phyloP scores from a whole-genome alignment of 2,113 vertebrate genomes.

The Dasyornis broadbenti region DNA sequence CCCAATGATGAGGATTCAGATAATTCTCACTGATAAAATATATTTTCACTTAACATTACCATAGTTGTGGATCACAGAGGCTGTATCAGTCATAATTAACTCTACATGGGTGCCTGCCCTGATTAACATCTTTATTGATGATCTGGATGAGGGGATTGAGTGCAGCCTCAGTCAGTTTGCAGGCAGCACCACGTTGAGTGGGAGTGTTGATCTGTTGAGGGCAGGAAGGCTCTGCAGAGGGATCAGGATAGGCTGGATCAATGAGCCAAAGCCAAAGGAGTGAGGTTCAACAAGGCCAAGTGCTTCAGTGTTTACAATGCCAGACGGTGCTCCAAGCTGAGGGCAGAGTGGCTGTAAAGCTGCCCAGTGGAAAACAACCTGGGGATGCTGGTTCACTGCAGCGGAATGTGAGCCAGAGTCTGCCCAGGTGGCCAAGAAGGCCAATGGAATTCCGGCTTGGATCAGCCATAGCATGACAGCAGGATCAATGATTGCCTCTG shows the following conservation, averaged over 20 bases:
- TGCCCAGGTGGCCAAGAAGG: not conserved
- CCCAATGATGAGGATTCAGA: not conserved
- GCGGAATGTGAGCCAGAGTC: no score
- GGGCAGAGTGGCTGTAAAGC: not conserved
- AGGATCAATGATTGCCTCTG: not conserved
- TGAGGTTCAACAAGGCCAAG: not conserved
- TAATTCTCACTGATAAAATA: not conserved
- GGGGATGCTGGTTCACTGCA: not conserved
- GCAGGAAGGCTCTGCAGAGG: not conserved
- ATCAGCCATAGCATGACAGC: not conserved
- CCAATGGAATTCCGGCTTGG: rapidly evolving
- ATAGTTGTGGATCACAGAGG: not conserved
- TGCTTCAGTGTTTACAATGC: not conserved
- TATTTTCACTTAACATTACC: not conserved
- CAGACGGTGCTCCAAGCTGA: not conserved
- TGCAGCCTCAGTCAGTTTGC: not conserved
- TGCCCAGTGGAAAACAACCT: not conserved
- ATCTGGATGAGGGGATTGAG: not conserved
- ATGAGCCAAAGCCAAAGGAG: rapidly evolving
- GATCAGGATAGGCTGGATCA: not conserved
- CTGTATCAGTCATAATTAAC: not conserved
- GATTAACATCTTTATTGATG: not conserved
- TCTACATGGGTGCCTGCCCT: rapidly evolving
- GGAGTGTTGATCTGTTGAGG: not conserved
- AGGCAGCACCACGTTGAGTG: rapidly evolving